phyloP scores from a whole-genome alignment of 2,888 invertebrate genomes.

The Cantharis flavilabris region DNA sequence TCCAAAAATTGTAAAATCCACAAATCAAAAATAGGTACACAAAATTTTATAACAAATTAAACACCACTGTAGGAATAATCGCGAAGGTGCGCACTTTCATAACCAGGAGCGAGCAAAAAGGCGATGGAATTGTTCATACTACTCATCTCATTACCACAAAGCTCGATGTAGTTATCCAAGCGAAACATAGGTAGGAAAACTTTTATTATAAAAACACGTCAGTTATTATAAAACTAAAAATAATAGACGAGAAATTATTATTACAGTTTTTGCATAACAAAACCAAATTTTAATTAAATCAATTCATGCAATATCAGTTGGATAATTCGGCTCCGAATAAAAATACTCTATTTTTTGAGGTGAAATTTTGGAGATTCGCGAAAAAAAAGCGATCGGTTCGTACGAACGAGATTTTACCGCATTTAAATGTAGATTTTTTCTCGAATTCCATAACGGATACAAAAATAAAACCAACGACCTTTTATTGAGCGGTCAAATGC shows the following conservation, averaged over 20 bases:
- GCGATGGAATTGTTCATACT: background rate
- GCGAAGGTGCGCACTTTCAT: background rate
- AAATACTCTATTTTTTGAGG: too few species aligned
- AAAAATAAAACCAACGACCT: background rate
- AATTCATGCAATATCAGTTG: background rate
- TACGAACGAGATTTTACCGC: too few species aligned
- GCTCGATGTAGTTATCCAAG: background rate
- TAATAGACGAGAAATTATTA: background rate
- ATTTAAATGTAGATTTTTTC: background rate
- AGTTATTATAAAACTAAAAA: background rate
- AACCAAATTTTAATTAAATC: background rate
- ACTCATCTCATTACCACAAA: background rate
- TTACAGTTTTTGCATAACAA: background rate
- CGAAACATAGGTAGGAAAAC: background rate
- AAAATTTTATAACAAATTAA: background rate
- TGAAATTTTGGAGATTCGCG: background rate
- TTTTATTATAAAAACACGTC: background rate
- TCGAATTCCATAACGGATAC: background rate
- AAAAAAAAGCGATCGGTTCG: background rate
- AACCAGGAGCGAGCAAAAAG: background rate
- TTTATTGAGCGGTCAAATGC: background rate
- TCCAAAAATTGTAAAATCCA: background rate
- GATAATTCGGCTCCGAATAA: background rate
- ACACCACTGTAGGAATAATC: background rate
- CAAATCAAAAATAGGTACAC: background rate